phyloP scores from a whole-genome alignment of 2,113 vertebrate species.

The Oenanthe melanoleuca region DNA sequence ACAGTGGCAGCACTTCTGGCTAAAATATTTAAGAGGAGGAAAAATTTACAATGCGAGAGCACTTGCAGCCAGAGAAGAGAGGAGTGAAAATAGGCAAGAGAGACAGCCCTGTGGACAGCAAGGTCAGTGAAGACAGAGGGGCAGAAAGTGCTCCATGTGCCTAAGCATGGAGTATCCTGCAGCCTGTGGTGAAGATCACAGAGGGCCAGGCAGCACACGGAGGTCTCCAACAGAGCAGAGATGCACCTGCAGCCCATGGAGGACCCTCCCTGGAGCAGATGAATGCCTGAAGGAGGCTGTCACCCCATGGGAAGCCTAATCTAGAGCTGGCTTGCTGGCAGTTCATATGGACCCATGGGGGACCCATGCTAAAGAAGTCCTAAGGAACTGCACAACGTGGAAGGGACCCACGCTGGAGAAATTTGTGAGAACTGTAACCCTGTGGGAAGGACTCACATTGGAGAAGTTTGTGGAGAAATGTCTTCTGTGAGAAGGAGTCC shows the following conservation, averaged over 20 bases:
- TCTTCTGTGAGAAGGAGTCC: not conserved
- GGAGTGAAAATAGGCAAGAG: not conserved
- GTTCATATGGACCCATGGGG: rapidly evolving
- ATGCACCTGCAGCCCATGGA: not conserved
- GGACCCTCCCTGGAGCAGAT: not conserved
- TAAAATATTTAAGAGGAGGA: not conserved
- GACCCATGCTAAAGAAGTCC: not conserved
- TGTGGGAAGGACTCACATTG: not conserved
- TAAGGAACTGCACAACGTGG: rapidly evolving
- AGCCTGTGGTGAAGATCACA: not conserved
- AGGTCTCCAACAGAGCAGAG: not conserved
- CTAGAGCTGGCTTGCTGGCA: not conserved
- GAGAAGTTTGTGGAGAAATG: not conserved
- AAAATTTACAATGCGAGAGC: not conserved
- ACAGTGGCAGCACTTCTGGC: rapidly evolving
- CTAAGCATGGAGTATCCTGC: rapidly evolving
- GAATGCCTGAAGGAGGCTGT: not conserved
- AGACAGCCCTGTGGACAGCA: not conserved
- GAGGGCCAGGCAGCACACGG: not conserved
- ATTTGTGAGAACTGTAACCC: not conserved
- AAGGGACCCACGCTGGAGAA: rapidly evolving
- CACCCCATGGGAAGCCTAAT: not conserved
- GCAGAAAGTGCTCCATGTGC: not conserved
- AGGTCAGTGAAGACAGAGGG: not conserved
- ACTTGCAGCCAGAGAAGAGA: not conserved